These are phyloP conservation scores for Microcebus murinus DNA, from an alignment of 2,113 vertebrate genomes.

Conservation along the genomic window DNA sequence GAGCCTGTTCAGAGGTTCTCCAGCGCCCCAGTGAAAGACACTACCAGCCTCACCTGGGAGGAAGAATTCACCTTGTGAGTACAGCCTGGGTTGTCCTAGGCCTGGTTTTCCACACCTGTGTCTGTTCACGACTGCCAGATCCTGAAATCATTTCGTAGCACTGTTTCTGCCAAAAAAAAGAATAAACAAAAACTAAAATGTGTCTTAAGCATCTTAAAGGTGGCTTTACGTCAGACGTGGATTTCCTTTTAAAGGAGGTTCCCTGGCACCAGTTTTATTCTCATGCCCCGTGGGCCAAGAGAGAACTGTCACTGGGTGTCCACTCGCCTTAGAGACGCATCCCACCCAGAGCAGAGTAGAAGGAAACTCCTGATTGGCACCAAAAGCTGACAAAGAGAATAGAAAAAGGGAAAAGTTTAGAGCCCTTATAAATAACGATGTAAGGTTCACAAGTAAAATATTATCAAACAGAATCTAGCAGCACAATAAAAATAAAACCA, in stretches of 20 bases:
- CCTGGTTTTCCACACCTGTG: background rate
- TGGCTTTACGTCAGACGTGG: background rate
- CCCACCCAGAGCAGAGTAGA: background rate
- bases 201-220: background rate
- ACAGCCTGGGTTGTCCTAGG: background rate
- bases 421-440: background rate
- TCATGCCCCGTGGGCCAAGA: no score
- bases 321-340: background rate
- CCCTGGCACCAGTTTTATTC: accelerated
- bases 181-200: background rate
- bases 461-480: background rate
- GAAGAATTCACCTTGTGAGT: conserved; percentile 97
- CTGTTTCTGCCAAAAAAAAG: background rate
- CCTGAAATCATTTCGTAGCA: accelerated
- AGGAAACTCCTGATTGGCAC: background rate
- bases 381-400: no score
- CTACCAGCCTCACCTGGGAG: conserved; percentile 89
- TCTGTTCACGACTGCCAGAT: background rate
- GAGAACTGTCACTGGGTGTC: accelerated
- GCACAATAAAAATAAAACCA: background rate
- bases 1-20: conserved; percentile 93
- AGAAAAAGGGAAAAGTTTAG: background rate
- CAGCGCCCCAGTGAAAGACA: conserved; percentile 86
- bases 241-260: background rate
- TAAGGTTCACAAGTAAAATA: background rate